Percentiles rank a stretch among this genome's conserved stretches.
Conservation (phyloP, 2,113 vertebrate species). For the Chloroceryle aenea region DNA sequence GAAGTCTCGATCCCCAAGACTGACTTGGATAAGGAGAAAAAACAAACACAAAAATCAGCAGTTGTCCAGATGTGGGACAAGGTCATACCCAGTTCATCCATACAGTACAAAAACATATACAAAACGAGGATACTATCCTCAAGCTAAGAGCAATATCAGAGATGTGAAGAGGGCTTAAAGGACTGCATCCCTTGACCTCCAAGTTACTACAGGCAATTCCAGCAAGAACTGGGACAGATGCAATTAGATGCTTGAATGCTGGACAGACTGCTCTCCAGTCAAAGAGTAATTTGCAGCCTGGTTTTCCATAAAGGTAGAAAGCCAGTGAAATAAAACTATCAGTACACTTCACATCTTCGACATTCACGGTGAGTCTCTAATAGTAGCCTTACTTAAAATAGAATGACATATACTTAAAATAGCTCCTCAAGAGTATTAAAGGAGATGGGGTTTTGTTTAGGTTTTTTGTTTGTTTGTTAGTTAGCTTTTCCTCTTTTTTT, state of each 20-base stretch:
- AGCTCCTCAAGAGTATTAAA: neutral
- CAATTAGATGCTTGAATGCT: neutral
- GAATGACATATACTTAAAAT: slow-evolving; percentile 12
- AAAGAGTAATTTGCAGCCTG: neutral
- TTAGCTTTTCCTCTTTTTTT: neutral
- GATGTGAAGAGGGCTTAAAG: neutral
- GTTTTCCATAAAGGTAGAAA: neutral
- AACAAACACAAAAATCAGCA: neutral
- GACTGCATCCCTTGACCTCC: neutral
- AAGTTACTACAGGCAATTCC: neutral
- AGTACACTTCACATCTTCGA: neutral
- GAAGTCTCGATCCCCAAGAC: neutral
- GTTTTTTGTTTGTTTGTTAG: neutral
- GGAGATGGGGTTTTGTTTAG: neutral
- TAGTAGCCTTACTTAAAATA: neutral
- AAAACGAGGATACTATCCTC: neutral
- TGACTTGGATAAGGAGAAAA: neutral
- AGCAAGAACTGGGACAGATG: neutral
- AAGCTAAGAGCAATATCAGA: neutral
- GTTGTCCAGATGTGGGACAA: neutral
- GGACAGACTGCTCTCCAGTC: neutral
- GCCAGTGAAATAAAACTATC: neutral
- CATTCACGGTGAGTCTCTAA: neutral
- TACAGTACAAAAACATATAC: neutral
- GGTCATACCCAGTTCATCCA: neutral